Conservation (phyloP, 2,888 invertebrate species). For the Euplexia lucipara region DNA sequence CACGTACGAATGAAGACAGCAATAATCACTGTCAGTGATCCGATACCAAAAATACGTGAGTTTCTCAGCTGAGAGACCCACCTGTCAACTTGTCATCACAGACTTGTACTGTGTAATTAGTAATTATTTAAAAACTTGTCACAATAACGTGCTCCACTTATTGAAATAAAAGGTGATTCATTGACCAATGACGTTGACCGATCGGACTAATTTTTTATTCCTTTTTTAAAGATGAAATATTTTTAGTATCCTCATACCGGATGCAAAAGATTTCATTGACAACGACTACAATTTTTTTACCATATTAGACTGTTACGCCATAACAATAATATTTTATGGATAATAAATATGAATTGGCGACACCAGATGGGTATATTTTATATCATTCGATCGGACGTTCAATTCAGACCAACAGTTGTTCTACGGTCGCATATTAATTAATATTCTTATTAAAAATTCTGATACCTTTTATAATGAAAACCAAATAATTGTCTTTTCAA, state of each 20-base stretch:
- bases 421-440: conserved; percentile 56
- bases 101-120: conserved; percentile 46
- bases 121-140: conserved; percentile 55
- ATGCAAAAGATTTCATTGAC: conserved; percentile 45
- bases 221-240: conserved; percentile 46
- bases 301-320: conserved; percentile 41
- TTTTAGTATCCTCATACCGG: conserved; percentile 51
- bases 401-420: conserved; percentile 56
- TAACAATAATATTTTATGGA: conserved; percentile 59
- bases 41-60: conserved; percentile 53
- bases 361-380: conserved; percentile 43
- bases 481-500: conserved; percentile 76
- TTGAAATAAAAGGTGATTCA: conserved; percentile 58
- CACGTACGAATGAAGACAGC: conserved; percentile 61
- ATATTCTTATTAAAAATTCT: conserved; percentile 52
- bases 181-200: conserved; percentile 53
- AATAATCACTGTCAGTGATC: conserved; percentile 60
- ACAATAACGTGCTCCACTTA: conserved; percentile 39
- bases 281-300: conserved; percentile 41
- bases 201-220: conserved; percentile 50
- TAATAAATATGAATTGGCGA: conserved; percentile 49
- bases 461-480: conserved; percentile 62
- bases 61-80: conserved; percentile 43
- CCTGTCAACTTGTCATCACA: conserved; percentile 60
- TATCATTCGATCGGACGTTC: conserved; percentile 31